Evolutionary conservation across 2,113 vertebrate species (phyloP).

Genomic region (Malurus elegans): DNA sequence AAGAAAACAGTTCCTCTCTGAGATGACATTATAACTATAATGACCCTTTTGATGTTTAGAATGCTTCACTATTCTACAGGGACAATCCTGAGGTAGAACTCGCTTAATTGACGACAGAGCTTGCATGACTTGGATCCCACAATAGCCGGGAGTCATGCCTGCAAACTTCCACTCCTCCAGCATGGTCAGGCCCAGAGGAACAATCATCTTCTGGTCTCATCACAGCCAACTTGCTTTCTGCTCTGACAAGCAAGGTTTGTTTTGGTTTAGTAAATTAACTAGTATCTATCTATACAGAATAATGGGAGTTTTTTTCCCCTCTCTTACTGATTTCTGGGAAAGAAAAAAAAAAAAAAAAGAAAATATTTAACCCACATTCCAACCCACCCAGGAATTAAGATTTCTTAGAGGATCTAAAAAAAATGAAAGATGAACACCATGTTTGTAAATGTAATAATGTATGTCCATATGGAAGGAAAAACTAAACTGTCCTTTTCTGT

Average conservation of each 20-base stretch:
- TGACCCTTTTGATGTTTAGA: neutral
- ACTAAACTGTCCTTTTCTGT: neutral
- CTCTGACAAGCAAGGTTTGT: neutral
- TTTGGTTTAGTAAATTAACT: neutral
- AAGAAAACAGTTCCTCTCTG: neutral
- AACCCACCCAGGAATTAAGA: neutral
- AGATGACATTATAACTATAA: neutral
- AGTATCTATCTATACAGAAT: neutral
- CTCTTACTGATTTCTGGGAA: neutral
- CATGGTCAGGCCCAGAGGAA: neutral
- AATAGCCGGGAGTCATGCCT: neutral
- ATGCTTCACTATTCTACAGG: neutral
- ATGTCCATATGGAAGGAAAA: slow-evolving; percentile 28
- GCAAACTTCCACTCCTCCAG: neutral
- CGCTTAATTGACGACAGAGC: neutral
- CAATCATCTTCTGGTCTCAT: neutral
- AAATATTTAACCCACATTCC: neutral
- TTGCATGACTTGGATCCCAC: neutral
- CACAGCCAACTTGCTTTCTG: neutral
- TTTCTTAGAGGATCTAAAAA: neutral
- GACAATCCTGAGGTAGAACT: neutral
- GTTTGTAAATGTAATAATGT: slow-evolving; percentile 35
- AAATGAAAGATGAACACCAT: neutral
- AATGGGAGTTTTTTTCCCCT: neutral
- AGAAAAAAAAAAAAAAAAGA: neutral